Base-by-base conservation (phyloP, 2,113 vertebrate species). In the Variabilichromis moorii region DNA sequence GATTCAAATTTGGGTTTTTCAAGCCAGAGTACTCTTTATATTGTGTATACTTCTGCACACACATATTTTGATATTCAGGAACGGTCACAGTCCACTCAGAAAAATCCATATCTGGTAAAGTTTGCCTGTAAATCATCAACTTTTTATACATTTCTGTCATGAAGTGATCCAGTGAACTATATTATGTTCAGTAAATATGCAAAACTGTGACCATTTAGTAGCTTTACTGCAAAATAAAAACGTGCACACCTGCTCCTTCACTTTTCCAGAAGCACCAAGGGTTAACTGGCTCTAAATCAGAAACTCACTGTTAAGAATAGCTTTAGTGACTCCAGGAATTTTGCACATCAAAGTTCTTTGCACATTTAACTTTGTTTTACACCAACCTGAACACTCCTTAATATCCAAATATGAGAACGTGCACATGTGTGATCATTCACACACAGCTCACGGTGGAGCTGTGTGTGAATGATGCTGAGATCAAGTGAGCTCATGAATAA, bases 401-500 rank as follows among this genome's bases (percentile, higher is more conserved):
- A 13, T 42, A 78, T 85, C 33, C 42, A 80, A 87, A 83, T 37
- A 17, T 55, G 8, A 33, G 57, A 26, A 28, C n/a, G 16, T 83
- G 50, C 50, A 21, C 55, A 68, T 83, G 79, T 54, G 33, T 26
- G 59, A 71, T 68, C 63, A 21, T 66, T 66, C 7, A 21, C 33
- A 37, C 33, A 16, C 14, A 51, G 50, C 71, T 73, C 33, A 21
- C 16, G 4, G 24, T 82, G 84, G 28, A 85, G 51, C 31, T 84
- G 40, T 59, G 82, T 82, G 82, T 87, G 92, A 92, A 92, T 93
- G 92, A 95, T 94, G 94, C 92, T 92, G 89, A 89, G 92, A 93
- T 95, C 94, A 96, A 95, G 90, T 88, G 84, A 93, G 76, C 83
- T 90, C 90, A 93, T 96, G 81, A 96, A 96, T 96, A 92, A 94